Base-by-base conservation (phyloP, 2,113 vertebrate genomes). In the Tragelaphus scriptus region DNA sequence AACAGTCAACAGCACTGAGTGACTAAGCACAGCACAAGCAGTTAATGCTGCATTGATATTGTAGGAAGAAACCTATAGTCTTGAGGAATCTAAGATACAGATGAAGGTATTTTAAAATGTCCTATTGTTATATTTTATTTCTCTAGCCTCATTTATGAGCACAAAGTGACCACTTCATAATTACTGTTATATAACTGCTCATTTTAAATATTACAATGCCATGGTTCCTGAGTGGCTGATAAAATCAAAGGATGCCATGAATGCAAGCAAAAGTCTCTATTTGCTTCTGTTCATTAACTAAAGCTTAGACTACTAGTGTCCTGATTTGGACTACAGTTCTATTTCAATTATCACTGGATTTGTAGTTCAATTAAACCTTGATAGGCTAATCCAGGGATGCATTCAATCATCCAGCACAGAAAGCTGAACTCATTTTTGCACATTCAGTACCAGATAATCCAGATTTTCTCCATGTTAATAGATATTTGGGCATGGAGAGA, bases 401-500 rank as follows among this genome's bases (percentile, higher is more conserved):
- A 84, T 91, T 95, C 94, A 88, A 65, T 95, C 80, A 88, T 65
- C 40, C n/a, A 93, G 16, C 44, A 55, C 71, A 90, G 80, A 92
- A 95, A 85, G 53, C 58, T 85, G 55, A 93, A 93, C n/a, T 87
- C 90, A 58, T 94, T 96, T 98, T 97, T 96, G 85, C 85, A 95
- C 90, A 93, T 98, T 96, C 87, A 77, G 53, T 44, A 94, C 58
- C 80, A 96, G 90, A 95, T 94, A 98, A 97, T 95, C 92, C 94
- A 96, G 87, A 97, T 98, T 97, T 98, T 96, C 90, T 97, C 87
- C 81, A 90, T 88, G 80, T 94, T 97, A 96, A 95, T 92, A 96
- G 95, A 97, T 88, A 75, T 96, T 61, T 97, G 97, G 79, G 47
- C 90, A 92, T 92, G 47, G 81, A 81, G 49, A 95, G 36, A 92